phyloP scores from a whole-genome alignment of 2,888 invertebrate genomes.

The Cryptocephalus moraei region DNA sequence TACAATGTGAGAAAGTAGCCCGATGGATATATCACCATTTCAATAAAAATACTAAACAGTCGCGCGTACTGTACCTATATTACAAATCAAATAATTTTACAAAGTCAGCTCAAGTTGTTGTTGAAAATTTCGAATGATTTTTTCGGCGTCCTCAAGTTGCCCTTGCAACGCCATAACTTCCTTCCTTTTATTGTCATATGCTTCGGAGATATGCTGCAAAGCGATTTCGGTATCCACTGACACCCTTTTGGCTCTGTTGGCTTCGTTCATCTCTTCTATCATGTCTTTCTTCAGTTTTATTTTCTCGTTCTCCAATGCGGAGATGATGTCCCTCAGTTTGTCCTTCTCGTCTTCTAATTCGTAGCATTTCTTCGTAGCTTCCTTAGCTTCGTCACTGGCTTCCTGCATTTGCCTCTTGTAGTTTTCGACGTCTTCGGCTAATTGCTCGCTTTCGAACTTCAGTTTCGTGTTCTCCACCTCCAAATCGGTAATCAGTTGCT shows the following conservation, averaged over 20 bases:
- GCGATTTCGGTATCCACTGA: conserved; percentile 21
- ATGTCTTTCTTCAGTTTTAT: conserved; percentile 20
- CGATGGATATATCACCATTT: no score
- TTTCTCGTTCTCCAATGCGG: conserved; percentile 19
- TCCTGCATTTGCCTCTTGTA: conserved; percentile 15
- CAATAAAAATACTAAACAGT: no score
- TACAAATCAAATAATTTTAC: no score
- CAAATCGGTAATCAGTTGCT: conserved; percentile 19
- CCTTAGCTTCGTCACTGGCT: conserved; percentile 13
- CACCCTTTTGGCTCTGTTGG: conserved; percentile 20
- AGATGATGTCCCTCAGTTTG: conserved; percentile 14
- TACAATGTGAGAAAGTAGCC: no score
- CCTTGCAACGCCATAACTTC: conserved; percentile 15
- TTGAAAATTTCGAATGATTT: conserved; percentile 22
- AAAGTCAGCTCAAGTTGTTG: conserved; percentile 13
- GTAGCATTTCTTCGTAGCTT: conserved; percentile 11
- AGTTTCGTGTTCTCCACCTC: conserved; percentile 22
- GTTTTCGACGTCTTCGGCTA: conserved; percentile 15
- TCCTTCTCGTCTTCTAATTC: conserved; percentile 19
- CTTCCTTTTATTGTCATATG: conserved; percentile 19
- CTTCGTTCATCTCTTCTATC: conserved; percentile 22
- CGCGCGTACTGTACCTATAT: no score
- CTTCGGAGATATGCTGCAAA: conserved; percentile 20
- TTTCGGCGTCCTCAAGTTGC: conserved; percentile 19
- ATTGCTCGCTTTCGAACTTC: conserved; percentile 18